Percentiles rank a stretch among this genome's conserved stretches.
These are phyloP conservation scores for Burhinus bistriatus DNA, from an alignment of 2,113 vertebrate genomes.

Conservation along the genomic window DNA sequence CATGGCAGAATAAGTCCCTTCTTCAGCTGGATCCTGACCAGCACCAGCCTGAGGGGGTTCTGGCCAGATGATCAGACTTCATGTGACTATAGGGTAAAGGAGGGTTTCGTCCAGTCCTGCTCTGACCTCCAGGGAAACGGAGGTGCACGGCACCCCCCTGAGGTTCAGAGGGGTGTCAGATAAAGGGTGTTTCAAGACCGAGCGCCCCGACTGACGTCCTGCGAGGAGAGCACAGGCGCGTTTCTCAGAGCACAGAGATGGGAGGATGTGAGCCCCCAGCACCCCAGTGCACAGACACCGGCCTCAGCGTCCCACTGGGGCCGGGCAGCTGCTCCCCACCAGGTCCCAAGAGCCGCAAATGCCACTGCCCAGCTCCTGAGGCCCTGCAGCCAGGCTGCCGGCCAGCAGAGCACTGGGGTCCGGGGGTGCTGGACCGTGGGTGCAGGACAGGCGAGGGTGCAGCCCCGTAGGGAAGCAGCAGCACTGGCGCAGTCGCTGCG, in stretches of 20 bases:
- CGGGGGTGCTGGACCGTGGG: fast-evolving
- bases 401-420: background rate
- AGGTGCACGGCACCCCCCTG: background rate
- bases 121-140: background rate
- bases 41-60: background rate
- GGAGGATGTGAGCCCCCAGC: fast-evolving
- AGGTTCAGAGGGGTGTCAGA: background rate
- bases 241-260: background rate
- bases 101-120: background rate
- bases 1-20: background rate
- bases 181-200: background rate
- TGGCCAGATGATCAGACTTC: background rate
- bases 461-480: fast-evolving
- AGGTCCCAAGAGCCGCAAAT: fast-evolving
- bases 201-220: background rate
- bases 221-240: fast-evolving
- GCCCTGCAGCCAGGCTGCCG: fast-evolving
- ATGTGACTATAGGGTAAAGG: background rate
- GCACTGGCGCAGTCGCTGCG: fast-evolving
- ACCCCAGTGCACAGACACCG: background rate
- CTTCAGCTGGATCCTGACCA: background rate
- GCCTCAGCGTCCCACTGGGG: fast-evolving
- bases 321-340: background rate
- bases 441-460: fast-evolving
- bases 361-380: fast-evolving